Evolutionary conservation across 2,888 invertebrate species (phyloP), one percentile per base, ranked within the genome.

Genomic region (Nomada goodeniana): DNA sequence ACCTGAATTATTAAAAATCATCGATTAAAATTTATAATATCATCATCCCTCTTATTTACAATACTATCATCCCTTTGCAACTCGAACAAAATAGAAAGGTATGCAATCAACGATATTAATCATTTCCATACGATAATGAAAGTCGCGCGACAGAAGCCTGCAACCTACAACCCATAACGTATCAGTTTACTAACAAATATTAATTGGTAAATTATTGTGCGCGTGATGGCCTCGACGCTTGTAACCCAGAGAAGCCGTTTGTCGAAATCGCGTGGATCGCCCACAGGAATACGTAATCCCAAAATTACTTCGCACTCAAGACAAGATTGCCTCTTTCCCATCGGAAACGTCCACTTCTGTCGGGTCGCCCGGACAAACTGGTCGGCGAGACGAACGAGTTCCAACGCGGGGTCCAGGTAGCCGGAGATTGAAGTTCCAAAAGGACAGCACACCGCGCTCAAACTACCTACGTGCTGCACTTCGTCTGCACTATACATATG

Each of bases 401-500:
- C 69, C 73, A 70, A 57, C 59, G 53, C 20, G 42, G 11, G 64
- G 69, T 65, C 55, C 68, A 68, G 63, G 47, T 76, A 65, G 65
- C 59, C 74, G 73, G 79, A 84, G 81, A 86, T 86, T 70, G 86
- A 84, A 86, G 81, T 78, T 72, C 57, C 23, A 76, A 74, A 65
- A 79, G 64, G 77, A 73, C 83, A 74, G 57, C 60, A 67, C 15
- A 67, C 67, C 52, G 29, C 47, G 59, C 65, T 23, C 53, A 42
- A 74, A 82, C 76, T 69, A 73, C 64, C 76, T 63, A 61, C 65
- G 42, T 52, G 80, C 50, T 11, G 36, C 69, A 20, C 42, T 47
- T 52, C 15, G 23, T 29, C 15, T 50, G n/a, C 15, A 23, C 23
- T 68, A 20, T 44, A 79, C 53, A 29, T 76, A 69, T 5, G 42